Evolutionary conservation across 2,113 vertebrate species (phyloP).

Genomic region (Cyphomyrus plagiostoma): DNA sequence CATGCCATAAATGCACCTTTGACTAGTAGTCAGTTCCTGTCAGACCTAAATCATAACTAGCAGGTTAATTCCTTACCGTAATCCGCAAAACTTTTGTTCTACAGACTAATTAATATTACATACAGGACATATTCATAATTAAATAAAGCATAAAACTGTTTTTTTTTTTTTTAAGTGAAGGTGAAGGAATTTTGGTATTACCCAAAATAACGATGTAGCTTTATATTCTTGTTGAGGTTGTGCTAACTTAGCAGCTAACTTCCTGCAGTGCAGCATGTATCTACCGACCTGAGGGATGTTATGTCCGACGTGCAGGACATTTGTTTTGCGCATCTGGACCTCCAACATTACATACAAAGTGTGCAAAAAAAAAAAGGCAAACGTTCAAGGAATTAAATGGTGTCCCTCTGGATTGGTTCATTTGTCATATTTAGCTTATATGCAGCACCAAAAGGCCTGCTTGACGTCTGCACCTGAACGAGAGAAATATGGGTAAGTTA

Average conservation of each 20-base stretch:
- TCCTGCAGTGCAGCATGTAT: not conserved
- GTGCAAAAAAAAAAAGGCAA: not conserved
- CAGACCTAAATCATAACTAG: not conserved
- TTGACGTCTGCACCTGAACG: not conserved
- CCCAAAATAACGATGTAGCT: not conserved
- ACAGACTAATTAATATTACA: not conserved
- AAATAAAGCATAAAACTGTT: not conserved
- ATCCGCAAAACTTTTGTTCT: not conserved
- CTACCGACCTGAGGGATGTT: not conserved
- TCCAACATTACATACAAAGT: not conserved
- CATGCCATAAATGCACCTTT: not conserved
- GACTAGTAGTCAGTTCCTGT: not conserved
- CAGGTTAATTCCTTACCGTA: not conserved
- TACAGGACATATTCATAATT: not conserved
- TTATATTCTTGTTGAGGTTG: not conserved
- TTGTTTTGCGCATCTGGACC: not conserved
- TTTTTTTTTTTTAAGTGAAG: not conserved
- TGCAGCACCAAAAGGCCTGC: not conserved
- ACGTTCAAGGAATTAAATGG: not conserved
- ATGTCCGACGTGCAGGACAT: not conserved
- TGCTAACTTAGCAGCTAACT: not conserved
- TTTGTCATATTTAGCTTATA: not conserved
- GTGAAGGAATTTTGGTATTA: not conserved
- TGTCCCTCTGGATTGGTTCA: not conserved
- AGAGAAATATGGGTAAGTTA: not conserved